Evolutionary conservation across 2,113 vertebrate species (phyloP).

Genomic region (Platysternon megacephalum): DNA sequence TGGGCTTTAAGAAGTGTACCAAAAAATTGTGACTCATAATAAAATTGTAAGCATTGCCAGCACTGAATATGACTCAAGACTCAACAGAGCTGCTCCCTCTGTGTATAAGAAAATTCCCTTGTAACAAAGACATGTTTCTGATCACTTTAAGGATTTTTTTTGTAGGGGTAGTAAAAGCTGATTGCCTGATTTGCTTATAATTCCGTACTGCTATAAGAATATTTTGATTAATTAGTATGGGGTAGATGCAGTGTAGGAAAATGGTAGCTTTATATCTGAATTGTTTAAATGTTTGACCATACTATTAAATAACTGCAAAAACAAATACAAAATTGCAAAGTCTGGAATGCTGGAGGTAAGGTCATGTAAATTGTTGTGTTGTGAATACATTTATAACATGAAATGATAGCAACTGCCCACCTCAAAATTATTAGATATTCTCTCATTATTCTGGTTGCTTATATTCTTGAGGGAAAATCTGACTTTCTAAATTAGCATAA

Average conservation of each 20-base stretch:
- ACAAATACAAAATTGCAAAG: not conserved
- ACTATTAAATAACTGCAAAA: not conserved
- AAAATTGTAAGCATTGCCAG: not conserved
- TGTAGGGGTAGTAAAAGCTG: not conserved
- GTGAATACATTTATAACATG: not conserved
- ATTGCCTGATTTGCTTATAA: not conserved
- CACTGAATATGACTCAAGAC: not conserved
- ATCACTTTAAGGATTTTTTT: too few species aligned
- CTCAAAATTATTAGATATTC: not conserved
- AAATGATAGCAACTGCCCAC: not conserved
- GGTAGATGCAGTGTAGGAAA: not conserved
- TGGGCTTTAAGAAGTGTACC: too few species aligned
- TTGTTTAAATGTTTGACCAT: not conserved
- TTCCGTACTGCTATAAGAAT: not conserved
- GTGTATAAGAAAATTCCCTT: not conserved
- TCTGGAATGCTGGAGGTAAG: not conserved
- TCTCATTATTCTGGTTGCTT: not conserved
- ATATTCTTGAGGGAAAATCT: not conserved
- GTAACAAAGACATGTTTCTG: not conserved
- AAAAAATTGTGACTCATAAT: too few species aligned
- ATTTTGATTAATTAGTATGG: not conserved
- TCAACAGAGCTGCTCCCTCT: too few species aligned
- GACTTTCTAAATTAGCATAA: not conserved
- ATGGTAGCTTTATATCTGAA: accelerated
- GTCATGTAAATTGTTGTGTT: not conserved